Base-by-base conservation (phyloP, 2,113 vertebrate genomes). In the Rhizomys pruinosus region DNA sequence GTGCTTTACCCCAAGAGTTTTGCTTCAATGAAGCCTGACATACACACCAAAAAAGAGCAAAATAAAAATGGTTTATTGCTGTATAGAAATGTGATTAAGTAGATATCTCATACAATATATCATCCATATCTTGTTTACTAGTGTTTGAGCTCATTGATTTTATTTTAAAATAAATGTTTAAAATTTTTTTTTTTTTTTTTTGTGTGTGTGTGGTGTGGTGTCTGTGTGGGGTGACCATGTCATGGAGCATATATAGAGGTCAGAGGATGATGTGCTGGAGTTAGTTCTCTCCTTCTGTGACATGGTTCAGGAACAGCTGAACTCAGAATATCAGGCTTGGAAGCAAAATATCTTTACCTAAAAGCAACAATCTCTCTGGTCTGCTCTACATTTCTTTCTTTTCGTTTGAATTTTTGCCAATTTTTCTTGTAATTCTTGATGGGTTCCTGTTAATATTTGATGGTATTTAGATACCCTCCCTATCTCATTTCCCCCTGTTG, bases 11-110 rank as follows among this genome's bases (percentile, higher is more conserved):
- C 59, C 12, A 57, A 7, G 10, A 59, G 22, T 84, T 94, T 93
- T 92, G 69, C 82, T 63, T 84, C 29, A 84, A 34, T 86, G 64
- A 71, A 77, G 37, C 69, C 5, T 89, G 63, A 94, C 3, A 79
- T 12, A 15, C 5, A 77, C 20, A 77, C 47, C 4, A 19, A 59
- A 27, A 55, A 90, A 57, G 16, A 86, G 74, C n/a, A 90, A 52
- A 69, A 66, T 57, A 78, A 71, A 90, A 27, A 57, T 91, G 79
- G 5, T 71, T 81, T 80, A 7, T 57, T 68, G n/a, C 66, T 89
- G 42, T 89, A 42, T 47, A 76, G 68, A 66, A 37, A 84, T 52
- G 47, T 52, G 5, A 25, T 86, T 71, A 68, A 27, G 39, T 87
- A 59, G 15, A 68, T 34, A 64, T 63, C 73, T 72, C 8, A 59